Evolutionary conservation across 2,888 invertebrate genomes (phyloP).

Genomic region (Tyria jacobaeae): DNA sequence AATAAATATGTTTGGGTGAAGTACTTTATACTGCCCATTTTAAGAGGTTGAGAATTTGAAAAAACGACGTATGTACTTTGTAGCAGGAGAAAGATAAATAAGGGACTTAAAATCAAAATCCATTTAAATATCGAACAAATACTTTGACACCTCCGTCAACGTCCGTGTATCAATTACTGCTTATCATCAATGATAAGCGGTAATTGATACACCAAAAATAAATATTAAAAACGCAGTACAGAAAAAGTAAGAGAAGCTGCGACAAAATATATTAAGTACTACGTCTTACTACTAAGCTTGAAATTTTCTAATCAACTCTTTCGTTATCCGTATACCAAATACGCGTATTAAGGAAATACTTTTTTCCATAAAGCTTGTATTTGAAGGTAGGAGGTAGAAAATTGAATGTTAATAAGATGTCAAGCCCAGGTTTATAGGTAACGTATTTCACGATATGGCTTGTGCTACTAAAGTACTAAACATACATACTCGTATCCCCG

Average conservation of each 20-base stretch:
- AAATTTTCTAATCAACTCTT: constrained; percentile 6
- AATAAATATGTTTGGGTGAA: too few species aligned
- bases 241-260: not conserved
- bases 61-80: too few species aligned
- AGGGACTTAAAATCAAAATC: too few species aligned
- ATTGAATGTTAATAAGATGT: constrained; percentile 17
- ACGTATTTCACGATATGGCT: not conserved
- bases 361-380: constrained; percentile 1
- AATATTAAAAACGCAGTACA: not conserved
- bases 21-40: too few species aligned
- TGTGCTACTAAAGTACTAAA: not conserved
- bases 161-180: not conserved
- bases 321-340: constrained; percentile 5
- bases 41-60: too few species aligned
- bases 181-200: too few species aligned
- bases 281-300: too few species aligned
- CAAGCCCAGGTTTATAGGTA: constrained; percentile 1
- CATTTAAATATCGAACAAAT: too few species aligned
- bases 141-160: not conserved
- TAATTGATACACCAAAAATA: not conserved
- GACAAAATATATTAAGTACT: not conserved
- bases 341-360: constrained; percentile 1
- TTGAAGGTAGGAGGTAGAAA: not conserved
- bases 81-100: too few species aligned
- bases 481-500: not conserved